Conservation (phyloP, 2,888 invertebrate species). For the Physocephala rufipes region DNA sequence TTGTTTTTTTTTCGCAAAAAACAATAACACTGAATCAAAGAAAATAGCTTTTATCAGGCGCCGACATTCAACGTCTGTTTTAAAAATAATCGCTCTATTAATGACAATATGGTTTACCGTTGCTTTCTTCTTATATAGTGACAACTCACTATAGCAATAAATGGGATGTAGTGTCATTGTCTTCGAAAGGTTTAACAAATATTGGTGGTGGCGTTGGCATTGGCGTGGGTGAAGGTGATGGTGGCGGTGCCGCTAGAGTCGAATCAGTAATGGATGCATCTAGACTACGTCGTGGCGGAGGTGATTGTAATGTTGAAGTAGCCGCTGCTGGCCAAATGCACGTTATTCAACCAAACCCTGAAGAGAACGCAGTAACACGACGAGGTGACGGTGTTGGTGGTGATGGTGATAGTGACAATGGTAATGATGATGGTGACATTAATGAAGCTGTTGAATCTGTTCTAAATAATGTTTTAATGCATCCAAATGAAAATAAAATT, state of each 20-base stretch:
- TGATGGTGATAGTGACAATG: conserved; percentile 22
- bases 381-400: conserved; percentile 15
- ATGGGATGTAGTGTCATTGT: conserved; percentile 53
- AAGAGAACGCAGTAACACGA: conserved; percentile 21
- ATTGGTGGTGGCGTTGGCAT: conserved; percentile 36
- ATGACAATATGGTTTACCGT: conserved; percentile 89
- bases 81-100: conserved; percentile 83
- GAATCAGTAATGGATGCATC: conserved; percentile 42
- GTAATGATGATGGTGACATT: conserved; percentile 43
- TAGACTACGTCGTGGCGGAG: background rate
- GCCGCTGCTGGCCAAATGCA: conserved; percentile 6
- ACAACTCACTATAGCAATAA: conserved; percentile 64
- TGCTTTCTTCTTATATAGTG: conserved; percentile 79
- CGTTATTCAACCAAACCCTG: conserved; percentile 33
- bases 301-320: conserved; percentile 34
- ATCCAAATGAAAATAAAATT: conserved; percentile 46
- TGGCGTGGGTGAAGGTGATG: conserved; percentile 37
- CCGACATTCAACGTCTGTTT: conserved; percentile 79
- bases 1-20: background rate
- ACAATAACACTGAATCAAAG: background rate
- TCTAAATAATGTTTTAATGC: conserved; percentile 53
- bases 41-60: conserved; percentile 71
- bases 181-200: conserved; percentile 49
- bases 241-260: conserved; percentile 41
- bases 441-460: conserved; percentile 54